phyloP scores from a whole-genome alignment of 2,797 vertebrate genomes.

The Brachyalestes nurse region DNA sequence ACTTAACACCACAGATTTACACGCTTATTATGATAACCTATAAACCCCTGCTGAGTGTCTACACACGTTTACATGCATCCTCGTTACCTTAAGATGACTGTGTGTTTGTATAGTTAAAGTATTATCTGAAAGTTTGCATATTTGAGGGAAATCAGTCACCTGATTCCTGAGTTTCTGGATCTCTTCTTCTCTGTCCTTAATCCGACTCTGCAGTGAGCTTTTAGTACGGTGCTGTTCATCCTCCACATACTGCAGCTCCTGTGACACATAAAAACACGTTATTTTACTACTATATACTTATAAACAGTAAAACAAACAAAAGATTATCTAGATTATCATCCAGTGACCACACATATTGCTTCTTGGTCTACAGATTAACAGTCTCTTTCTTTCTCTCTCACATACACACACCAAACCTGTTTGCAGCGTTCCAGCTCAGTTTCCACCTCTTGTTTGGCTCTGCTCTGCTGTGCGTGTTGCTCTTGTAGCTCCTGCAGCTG shows the following conservation, averaged over 20 bases:
- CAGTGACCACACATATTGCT: not conserved
- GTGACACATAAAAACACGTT: constrained; percentile 6
- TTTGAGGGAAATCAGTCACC: constrained; percentile 68
- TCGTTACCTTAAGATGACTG: too few relatives aligned
- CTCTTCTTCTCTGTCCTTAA: constrained; percentile 96
- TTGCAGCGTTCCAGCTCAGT: constrained; percentile 91
- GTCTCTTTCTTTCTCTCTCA: not conserved
- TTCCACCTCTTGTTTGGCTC: constrained; percentile 88
- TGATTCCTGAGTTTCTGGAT: constrained; percentile 99
- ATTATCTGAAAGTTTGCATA: not conserved
- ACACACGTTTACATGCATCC: too few relatives aligned
- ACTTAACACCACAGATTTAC: too few relatives aligned
- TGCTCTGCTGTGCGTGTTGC: constrained; percentile 80
- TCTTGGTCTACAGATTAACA: not conserved
- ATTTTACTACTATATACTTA: not conserved
- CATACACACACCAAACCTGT: constrained; percentile 76
- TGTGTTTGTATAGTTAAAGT: not conserved
- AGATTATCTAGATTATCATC: too few relatives aligned
- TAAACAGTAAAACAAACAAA: not conserved
- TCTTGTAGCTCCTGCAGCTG: constrained; percentile 89
- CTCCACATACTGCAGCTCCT: constrained; percentile 92
- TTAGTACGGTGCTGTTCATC: constrained; percentile 92
- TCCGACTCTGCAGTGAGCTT: constrained; percentile 88
- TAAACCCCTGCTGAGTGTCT: too few relatives aligned
- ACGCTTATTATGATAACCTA: too few relatives aligned